These are phyloP conservation scores for Coracopsis vasa DNA, from an alignment of 2,113 vertebrate species.

Conservation along the genomic window DNA sequence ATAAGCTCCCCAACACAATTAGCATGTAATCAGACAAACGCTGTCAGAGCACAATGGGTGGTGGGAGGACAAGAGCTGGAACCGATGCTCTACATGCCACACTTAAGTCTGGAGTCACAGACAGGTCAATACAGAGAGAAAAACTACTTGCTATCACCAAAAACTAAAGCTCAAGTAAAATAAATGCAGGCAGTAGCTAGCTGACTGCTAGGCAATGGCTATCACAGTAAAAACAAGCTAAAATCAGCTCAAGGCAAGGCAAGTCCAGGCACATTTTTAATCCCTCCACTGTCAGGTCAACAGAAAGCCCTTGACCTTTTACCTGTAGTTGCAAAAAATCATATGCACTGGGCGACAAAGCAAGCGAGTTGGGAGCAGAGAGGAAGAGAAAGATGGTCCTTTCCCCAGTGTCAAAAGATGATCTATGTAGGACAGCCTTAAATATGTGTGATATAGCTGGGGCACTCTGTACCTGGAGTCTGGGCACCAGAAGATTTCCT, in stretches of 20 bases:
- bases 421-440: neutral
- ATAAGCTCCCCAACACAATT: neutral
- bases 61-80: neutral
- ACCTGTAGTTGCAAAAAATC: neutral
- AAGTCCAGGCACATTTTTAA: neutral
- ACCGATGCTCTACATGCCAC: fast-evolving
- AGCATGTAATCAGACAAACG: neutral
- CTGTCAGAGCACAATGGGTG: fast-evolving
- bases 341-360: neutral
- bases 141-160: neutral
- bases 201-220: neutral
- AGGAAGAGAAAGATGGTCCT: neutral
- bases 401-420: neutral
- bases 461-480: neutral
- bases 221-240: neutral
- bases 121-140: neutral
- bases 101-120: neutral
- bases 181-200: neutral
- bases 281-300: neutral
- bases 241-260: neutral
- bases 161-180: neutral
- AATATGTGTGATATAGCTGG: neutral
- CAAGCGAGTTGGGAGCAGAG: neutral
- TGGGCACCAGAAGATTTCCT: neutral
- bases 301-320: neutral